Evolutionary conservation across 1,140 invertebrate genomes (phyloP).

Genomic region (Heliothis virescens): DNA sequence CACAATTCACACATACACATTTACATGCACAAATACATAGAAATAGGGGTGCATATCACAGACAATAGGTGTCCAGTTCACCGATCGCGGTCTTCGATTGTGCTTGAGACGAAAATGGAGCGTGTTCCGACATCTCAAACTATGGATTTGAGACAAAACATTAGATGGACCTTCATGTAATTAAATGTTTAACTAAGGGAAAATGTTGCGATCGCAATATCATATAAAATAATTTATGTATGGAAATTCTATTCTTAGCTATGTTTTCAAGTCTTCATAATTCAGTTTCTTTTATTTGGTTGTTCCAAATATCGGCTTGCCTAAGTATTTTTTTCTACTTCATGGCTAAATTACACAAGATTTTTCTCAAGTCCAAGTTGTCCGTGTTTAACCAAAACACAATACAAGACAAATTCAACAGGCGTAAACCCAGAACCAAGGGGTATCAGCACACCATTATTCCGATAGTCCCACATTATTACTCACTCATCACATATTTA

Average conservation of each 20-base stretch:
- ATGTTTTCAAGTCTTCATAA: too few relatives aligned
- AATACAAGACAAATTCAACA: conserved; percentile 41
- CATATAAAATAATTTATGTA: too few relatives aligned
- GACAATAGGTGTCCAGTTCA: conserved; percentile 38
- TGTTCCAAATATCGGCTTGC: too few relatives aligned
- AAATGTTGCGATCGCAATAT: not conserved
- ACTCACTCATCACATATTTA: not conserved
- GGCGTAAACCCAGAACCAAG: conserved; percentile 38
- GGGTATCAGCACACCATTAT: conserved; percentile 42
- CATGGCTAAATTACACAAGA: too few relatives aligned
- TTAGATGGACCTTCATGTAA: not conserved
- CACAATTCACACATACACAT: not conserved
- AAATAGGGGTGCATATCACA: conserved; percentile 16
- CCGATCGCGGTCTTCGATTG: conserved; percentile 42
- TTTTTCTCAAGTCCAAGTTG: not conserved
- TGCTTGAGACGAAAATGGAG: conserved; percentile 44
- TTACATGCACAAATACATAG: not conserved
- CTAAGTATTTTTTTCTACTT: too few relatives aligned
- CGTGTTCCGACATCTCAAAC: not conserved
- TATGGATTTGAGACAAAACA: not conserved
- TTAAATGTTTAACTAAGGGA: not conserved
- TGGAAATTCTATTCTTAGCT: too few relatives aligned
- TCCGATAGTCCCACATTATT: conserved; percentile 35
- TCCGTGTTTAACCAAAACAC: conserved; percentile 12
- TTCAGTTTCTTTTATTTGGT: too few relatives aligned